Conservation (phyloP, 2,888 invertebrate genomes). For the Melikaiella ostensackeni region DNA sequence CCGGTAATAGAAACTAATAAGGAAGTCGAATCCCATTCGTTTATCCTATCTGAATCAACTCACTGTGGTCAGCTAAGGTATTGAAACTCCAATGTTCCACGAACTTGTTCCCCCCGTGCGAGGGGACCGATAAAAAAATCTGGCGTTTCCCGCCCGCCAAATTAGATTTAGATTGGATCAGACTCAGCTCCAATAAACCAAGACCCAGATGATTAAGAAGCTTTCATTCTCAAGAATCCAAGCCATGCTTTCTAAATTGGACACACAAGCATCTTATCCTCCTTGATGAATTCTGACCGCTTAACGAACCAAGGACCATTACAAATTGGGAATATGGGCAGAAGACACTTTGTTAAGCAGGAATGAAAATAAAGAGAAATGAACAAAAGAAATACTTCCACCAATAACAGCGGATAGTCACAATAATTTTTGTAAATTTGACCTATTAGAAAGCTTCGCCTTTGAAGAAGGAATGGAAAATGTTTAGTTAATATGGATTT, state of each 20-base stretch:
- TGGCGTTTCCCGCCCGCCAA: constrained; percentile 52
- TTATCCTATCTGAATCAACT: constrained; percentile 27
- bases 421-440: too few species aligned
- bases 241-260: constrained; percentile 1
- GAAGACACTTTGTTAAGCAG: not conserved
- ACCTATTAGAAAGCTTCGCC: not conserved
- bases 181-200: constrained; percentile 68
- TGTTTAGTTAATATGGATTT: not conserved
- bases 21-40: constrained; percentile 34
- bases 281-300: constrained; percentile 12
- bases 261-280: constrained; percentile 48
- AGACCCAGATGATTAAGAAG: constrained; percentile 51
- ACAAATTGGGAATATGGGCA: constrained; percentile 7
- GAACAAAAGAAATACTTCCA: too few species aligned
- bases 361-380: not conserved
- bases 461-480: not conserved
- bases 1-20: constrained; percentile 34
- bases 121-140: constrained; percentile 31
- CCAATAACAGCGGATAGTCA: too few species aligned
- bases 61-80: constrained; percentile 11
- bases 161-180: constrained; percentile 69
- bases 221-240: constrained; percentile 43
- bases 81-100: constrained; percentile 28
- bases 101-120: constrained; percentile 29
- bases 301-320: constrained; percentile 25